Base-by-base conservation (phyloP, 2,113 vertebrate genomes). In the Platysternon megacephalum region DNA sequence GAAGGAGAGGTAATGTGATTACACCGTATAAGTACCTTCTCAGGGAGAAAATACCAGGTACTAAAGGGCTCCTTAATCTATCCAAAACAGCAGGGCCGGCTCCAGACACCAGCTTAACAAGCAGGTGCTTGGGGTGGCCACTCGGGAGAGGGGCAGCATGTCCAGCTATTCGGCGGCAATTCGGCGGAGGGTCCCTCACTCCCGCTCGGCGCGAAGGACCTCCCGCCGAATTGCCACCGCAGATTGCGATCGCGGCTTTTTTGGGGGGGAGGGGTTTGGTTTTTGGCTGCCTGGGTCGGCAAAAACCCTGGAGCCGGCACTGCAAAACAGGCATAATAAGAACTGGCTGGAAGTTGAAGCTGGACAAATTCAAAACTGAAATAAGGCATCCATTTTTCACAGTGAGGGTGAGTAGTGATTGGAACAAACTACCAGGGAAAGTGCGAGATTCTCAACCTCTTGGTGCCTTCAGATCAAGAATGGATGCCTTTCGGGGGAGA, bases 1-100 rank as follows among this genome's bases (percentile, higher is more conserved):
- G 90, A 93, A 79, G 84, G 28, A 89, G 72, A 61, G 93, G 88
- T 95, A 86, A 91, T 90, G 95, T 95, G 79, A 95, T 97, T 97
- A 93, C 11, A 8, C 46, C 58, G 93, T 90, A 1, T 95, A 84
- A 95, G 93, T 16, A 90, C 88, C 76, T 87, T 83, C 2, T 0
- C 14, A 65, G 86, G 49, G 95, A 49, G 83, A 79, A 65, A 82
- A 53, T 81, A 65, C 58, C 84, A 82, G 90, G 90, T 86, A 55
- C 80, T 74, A 79, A 83, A 90, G 88, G 84, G 65, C 44, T 84
- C 52, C 87, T 79, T 85, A 82, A 93, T 91, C 32, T 35, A n/a
- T 8, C 85, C 76, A 68, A 95, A 28, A 85, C 95, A 85, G 56
- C n/a, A n/a, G n/a, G n/a, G n/a, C n/a, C n/a, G n/a, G n/a, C n/a